Base-by-base conservation (phyloP, 2,797 vertebrate species). In the Danio jaintianensis region DNA sequence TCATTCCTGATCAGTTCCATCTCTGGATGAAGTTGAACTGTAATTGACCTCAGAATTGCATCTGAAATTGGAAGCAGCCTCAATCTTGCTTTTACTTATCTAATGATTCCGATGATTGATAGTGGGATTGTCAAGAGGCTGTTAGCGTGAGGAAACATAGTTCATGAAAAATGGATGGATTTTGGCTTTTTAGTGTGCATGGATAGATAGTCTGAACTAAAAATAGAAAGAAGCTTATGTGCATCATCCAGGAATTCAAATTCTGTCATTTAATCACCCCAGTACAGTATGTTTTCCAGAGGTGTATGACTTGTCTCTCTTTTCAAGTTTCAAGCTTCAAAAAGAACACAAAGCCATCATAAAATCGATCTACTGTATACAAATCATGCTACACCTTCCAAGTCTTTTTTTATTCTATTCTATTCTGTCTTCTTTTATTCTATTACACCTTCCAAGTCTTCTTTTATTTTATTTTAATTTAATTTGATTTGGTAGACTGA, bases 151-250 rank as follows among this genome's bases (percentile, higher is more conserved):
- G 86, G 84, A 88, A 87, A 86, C 83, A 58, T 48, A 84, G 76
- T 86, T 89, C 81, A 89, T 90, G 81, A 89, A 90, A 90, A 85
- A 66, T 86, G 80, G 85, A 90, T 87, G 77, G 66, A 63, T 78
- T 89, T 74, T 75, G 13, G 40, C 74, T 70, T 82, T 70, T 85
- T 66, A 81, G 40, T 76, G 78, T 64, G 84, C 70, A 83, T 87
- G 69, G 79, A 78, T 71, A 85, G 80, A 81, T 47, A 66, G 2
- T 79, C 53, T 66, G 48, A 38, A 50, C 13, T 50, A 52, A 50
- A 69, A 52, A 38, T 36, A 69, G 66, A 69, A 16, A 4, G 22
- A 69, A 47, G 18, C 18, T 66, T 67, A 47, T 29, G 12, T 66
- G 63, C 63, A 66, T 66, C 63, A 22, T 43, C n/a, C 10, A 20